Conservation (phyloP, 2,888 invertebrate species). For the Drosophila borborema region DNA sequence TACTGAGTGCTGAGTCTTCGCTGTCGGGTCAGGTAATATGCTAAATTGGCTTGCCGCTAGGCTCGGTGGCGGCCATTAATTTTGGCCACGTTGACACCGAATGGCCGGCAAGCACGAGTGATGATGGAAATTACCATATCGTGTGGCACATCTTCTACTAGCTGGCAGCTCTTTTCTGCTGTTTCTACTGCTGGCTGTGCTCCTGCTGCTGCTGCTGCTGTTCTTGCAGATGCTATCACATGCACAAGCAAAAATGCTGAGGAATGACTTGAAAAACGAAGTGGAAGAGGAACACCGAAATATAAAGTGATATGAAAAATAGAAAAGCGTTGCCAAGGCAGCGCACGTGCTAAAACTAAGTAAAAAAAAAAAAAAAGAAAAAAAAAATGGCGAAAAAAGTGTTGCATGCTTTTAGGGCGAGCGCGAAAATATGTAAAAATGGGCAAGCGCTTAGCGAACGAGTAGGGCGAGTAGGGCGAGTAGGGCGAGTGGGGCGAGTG, state of each 20-base stretch:
- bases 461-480: constrained; percentile 15
- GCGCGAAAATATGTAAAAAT: constrained; percentile 65
- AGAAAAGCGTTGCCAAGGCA: constrained; percentile 50
- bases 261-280: constrained; percentile 33
- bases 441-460: constrained; percentile 28
- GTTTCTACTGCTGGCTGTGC: neutral
- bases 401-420: constrained; percentile 68
- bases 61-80: constrained; percentile 32
- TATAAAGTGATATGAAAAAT: constrained; percentile 26
- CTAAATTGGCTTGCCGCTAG: constrained; percentile 24
- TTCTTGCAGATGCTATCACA: constrained; percentile 45
- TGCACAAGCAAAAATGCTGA: constrained; percentile 32
- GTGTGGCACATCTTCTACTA: constrained; percentile 35
- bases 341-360: constrained; percentile 50
- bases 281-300: constrained; percentile 12
- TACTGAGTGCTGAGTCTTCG: constrained; percentile 8
- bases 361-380: neutral
- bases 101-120: constrained; percentile 54
- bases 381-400: constrained; percentile 37
- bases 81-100: constrained; percentile 39
- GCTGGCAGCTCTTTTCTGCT: constrained; percentile 15
- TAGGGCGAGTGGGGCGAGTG: neutral
- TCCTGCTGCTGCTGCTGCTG: neutral
- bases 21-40: constrained; percentile 31
- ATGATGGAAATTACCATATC: constrained; percentile 63